Evolutionary conservation across 2,797 vertebrate genomes (phyloP), one percentile per base, ranked within the genome.

Genomic region (Pelobates cultripes): DNA sequence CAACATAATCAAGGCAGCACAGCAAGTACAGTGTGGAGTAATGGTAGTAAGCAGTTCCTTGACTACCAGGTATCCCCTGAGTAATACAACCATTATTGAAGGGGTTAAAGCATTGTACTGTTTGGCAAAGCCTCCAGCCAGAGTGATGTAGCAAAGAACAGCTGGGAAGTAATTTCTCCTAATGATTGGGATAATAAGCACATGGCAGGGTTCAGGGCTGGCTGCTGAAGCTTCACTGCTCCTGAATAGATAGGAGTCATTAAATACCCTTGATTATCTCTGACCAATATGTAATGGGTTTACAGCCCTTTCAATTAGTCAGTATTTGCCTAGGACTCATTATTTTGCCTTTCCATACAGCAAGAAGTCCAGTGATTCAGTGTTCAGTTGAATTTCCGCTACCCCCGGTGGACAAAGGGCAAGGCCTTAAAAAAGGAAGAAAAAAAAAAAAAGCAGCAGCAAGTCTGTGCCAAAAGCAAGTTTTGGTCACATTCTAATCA

Each of bases 291-390:
- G 96, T 97, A 97, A 98, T 98, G 97, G 96, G 97, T 98, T 97
- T 97, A 97, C 96, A 97, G 97, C 96, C 96, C 96, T 98, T 98
- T 99, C 96, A 98, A 98, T 98, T 98, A 98, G 96, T 95, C 94
- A 92, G 93, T 96, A 96, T 99, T 97, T 98, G 96, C 96, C 95
- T 95, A 96, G 95, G 95, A 96, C 96, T 98, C 95, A 97, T 97
- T 98, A 96, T 96, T 95, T 94, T 94, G 93, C 96, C 95, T 97
- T 96, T 96, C 95, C 94, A 97, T 96, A 94, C 28, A 96, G 95
- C 97, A 96, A 97, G 96, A 95, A 95, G 95, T 93, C 91, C 93
- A 92, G 92, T 91, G 92, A 94, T 92, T 90, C 86, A 91, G 91
- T 93, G 93, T 94, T 94, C 92, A 89, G 89, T 91, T 92, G 94